These are phyloP conservation scores for Ibidorhyncha struthersii DNA, from an alignment of 2,113 vertebrate genomes.

Conservation along the genomic window DNA sequence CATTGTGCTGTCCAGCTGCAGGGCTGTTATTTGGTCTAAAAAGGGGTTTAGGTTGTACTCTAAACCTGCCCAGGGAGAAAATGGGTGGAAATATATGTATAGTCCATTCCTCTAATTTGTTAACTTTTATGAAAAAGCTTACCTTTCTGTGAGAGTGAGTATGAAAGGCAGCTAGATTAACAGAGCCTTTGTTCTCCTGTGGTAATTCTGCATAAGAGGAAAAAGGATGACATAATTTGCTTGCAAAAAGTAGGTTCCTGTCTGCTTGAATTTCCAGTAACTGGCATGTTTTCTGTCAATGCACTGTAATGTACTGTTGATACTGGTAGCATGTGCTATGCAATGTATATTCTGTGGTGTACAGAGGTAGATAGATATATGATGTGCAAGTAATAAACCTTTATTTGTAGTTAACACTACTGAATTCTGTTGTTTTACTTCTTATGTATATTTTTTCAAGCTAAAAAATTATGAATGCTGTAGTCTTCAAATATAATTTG, in stretches of 20 bases:
- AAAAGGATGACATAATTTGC: not conserved
- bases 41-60: not conserved
- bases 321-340: not conserved
- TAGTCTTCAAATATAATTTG: not conserved
- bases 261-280: not conserved
- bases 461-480: not conserved
- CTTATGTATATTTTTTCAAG: not conserved
- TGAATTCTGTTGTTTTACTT: not conserved
- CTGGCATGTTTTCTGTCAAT: not conserved
- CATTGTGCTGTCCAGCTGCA: not conserved
- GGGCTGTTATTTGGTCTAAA: not conserved
- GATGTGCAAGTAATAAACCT: not conserved
- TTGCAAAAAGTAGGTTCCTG: not conserved
- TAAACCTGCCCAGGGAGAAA: not conserved
- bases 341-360: not conserved
- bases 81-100: not conserved
- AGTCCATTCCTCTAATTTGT: not conserved
- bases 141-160: not conserved
- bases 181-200: not conserved
- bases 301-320: not conserved
- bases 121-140: not conserved
- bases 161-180: not conserved
- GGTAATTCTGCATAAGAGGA: not conserved
- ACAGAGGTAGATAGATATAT: not conserved
- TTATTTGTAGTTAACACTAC: not conserved